Percentiles rank a stretch among this genome's conserved stretches.
Evolutionary conservation across 2,888 invertebrate species (phyloP).

Genomic region (Fragum sueziense): DNA sequence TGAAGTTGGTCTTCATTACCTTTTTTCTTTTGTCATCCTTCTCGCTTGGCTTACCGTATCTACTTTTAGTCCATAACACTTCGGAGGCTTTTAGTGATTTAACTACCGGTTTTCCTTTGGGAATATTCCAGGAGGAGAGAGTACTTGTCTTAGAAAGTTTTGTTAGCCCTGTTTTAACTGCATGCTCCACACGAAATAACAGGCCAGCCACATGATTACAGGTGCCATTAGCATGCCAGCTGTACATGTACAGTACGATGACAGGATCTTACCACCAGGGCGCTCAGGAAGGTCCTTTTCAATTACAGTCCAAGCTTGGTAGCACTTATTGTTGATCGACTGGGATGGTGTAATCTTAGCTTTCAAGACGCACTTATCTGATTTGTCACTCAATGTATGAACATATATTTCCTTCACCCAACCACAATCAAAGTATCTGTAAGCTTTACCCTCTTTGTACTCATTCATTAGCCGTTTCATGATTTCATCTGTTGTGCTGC

Average conservation of each 20-base stretch:
- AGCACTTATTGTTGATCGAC: slow-evolving; percentile 42
- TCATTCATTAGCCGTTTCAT: slow-evolving; percentile 45
- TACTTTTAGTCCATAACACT: slow-evolving; percentile 25
- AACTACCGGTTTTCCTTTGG: slow-evolving; percentile 13
- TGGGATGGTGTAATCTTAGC: slow-evolving; percentile 52
- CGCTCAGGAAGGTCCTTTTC: slow-evolving; percentile 22
- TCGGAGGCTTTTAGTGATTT: background rate
- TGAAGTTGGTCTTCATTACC: slow-evolving; percentile 17
- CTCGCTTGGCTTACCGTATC: slow-evolving; percentile 14
- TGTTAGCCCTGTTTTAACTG: slow-evolving; percentile 36
- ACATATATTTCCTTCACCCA: slow-evolving; percentile 55
- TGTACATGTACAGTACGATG: slow-evolving; percentile 49
- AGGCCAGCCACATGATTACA: slow-evolving; percentile 46
- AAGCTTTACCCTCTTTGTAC: slow-evolving; percentile 55
- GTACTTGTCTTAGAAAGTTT: slow-evolving; percentile 21
- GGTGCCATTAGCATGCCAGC: slow-evolving; percentile 45
- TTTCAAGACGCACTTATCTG: slow-evolving; percentile 45
- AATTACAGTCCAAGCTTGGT: slow-evolving; percentile 50
- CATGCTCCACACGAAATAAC: slow-evolving; percentile 39
- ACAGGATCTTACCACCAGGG: slow-evolving; percentile 24
- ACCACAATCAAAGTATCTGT: slow-evolving; percentile 45
- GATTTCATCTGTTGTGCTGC: slow-evolving; percentile 24
- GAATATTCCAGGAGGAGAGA: slow-evolving; percentile 30
- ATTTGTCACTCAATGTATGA: slow-evolving; percentile 22
- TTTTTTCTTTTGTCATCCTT: background rate